Conservation (phyloP, 2,888 invertebrate species). For the Chloroclysta siterata region DNA sequence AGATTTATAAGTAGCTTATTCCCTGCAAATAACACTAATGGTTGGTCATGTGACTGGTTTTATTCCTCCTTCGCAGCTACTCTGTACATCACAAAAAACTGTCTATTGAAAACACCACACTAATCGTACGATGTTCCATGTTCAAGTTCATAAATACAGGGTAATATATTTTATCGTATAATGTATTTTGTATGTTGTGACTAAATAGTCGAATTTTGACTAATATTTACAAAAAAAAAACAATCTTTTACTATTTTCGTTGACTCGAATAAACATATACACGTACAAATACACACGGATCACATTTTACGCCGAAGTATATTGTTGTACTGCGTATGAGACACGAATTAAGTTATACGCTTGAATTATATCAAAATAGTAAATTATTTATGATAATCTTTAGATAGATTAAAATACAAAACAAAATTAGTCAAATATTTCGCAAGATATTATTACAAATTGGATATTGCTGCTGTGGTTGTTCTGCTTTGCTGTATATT, state of each 20-base stretch:
- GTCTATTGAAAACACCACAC: constrained; percentile 11
- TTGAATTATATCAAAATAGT: neutral
- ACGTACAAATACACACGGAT: constrained; percentile 28
- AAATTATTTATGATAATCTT: neutral
- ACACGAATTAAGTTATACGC: neutral
- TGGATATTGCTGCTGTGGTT: neutral
- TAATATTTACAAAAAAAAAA: constrained; percentile 17
- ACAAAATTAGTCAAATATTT: neutral
- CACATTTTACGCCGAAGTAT: constrained; percentile 17
- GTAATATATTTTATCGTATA: constrained; percentile 24
- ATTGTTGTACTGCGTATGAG: constrained; percentile 14
- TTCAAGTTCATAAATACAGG: constrained; percentile 28
- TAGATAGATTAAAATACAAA: neutral
- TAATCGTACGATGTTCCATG: constrained; percentile 38
- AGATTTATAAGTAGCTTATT: neutral
- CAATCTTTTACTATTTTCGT: constrained; percentile 1
- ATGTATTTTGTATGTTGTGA: constrained; percentile 22
- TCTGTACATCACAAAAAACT: constrained; percentile 9
- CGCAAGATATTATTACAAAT: neutral
- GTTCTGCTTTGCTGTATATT: constrained; percentile 12
- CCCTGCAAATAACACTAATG: neutral
- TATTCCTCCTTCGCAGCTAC: neutral
- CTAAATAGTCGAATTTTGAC: constrained; percentile 21
- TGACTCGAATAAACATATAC: constrained; percentile 35
- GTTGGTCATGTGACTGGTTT: constrained; percentile 4